phyloP scores from a whole-genome alignment of 2,797 vertebrate species.

The Pseudocheirus occidentalis region DNA sequence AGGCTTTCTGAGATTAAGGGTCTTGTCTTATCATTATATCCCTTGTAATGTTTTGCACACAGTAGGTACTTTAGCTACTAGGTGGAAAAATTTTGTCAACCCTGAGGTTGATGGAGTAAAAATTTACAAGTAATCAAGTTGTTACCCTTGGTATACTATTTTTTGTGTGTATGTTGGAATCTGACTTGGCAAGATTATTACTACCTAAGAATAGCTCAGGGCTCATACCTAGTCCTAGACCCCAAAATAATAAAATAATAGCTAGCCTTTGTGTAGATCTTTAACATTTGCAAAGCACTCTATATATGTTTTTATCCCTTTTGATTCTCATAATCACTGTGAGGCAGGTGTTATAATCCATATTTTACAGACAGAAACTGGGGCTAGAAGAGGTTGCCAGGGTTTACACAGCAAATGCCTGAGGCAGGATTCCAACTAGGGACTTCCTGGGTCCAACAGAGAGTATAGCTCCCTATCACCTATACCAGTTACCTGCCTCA shows the following conservation, averaged over 20 bases:
- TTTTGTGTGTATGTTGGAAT: not conserved
- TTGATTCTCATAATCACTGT: not conserved
- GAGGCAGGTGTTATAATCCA: not conserved
- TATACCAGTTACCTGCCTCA: not conserved
- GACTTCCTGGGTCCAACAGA: not conserved
- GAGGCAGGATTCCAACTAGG: not conserved
- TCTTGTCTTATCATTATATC: not conserved
- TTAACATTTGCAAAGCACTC: not conserved
- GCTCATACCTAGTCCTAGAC: not conserved
- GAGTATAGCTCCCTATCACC: not conserved
- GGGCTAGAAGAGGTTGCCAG: not conserved
- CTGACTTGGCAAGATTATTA: not conserved
- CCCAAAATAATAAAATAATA: not conserved
- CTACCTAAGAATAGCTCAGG: not conserved
- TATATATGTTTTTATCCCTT: not conserved
- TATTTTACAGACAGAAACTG: not conserved
- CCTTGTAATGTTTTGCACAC: not conserved
- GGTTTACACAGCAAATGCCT: not conserved
- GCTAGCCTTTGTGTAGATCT: not conserved
- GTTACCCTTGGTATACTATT: not conserved
- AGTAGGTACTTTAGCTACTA: not conserved
- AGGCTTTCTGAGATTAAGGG: not conserved
- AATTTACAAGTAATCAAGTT: not conserved
- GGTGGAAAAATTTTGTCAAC: not conserved
- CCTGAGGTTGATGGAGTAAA: not conserved